Evolutionary conservation across 2,797 vertebrate species (phyloP), one percentile per base, ranked within the genome.

Genomic region (Borostomias antarcticus): DNA sequence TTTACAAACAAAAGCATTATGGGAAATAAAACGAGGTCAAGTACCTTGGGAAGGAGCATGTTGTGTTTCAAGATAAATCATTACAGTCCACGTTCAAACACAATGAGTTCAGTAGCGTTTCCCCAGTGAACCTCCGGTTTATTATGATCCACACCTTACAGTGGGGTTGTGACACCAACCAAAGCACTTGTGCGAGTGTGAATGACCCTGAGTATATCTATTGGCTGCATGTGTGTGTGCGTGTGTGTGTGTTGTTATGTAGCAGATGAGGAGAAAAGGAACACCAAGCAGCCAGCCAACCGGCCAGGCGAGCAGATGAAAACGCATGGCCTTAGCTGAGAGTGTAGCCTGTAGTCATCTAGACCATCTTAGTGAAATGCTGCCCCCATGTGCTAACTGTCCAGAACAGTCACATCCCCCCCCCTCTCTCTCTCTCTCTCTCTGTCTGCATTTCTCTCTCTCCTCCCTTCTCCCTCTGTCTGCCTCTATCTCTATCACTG

Each of bases 331-430:
- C 69, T 80, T 84, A 60, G 86, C 88, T 90, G 75, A 82, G 81
- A 90, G 88, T 83, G 82, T 84, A 68, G 87, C 90, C 87, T 30
- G 74, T 83, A 88, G 89, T 85, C 72, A 88, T 77, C 3, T n/a
- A 52, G 10, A 54, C 32, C 69, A 84, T 85, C 78, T 85, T 85
- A 91, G 90, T 92, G 90, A 93, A 92, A 96, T 88, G 92, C 93
- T 95, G 95, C 95, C 95, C 94, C 91, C 96, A 90, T 92, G 93
- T 96, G 97, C 82, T 72, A 40, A 56, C 54, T 40, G 35, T 0
- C 3, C 0, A 58, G 57, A 82, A 83, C 70, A 15, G 56, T 28
- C 37, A 48, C 25, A 50, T 4, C 2, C 6, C 6, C 25, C 23
- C 15, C 6, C 11, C 7, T 40, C 60, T 62, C n/a, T 11, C 51